A percentile compares a stretch with the other conserved stretches of the same genome.
Evolutionary conservation across 2,113 vertebrate genomes (phyloP).

Genomic region (Phrynosoma blainvillii): DNA sequence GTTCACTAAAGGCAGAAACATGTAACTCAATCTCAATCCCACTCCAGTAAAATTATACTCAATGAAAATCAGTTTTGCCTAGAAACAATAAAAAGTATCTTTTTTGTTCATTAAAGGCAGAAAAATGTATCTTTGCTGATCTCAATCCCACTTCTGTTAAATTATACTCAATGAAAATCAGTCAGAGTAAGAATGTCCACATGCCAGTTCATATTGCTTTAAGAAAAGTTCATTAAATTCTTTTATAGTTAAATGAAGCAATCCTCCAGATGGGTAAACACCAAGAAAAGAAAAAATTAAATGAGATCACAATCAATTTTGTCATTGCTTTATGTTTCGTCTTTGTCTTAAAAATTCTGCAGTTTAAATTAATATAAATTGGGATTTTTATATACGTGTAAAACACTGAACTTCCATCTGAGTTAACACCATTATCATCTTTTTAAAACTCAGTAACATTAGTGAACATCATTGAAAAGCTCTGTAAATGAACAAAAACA

Average conservation of each 20-base stretch:
- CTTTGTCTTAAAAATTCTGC: background rate
- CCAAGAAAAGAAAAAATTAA: background rate
- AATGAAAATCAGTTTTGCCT: background rate
- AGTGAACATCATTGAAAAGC: background rate
- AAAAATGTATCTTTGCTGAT: background rate
- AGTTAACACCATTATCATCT: background rate
- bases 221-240: conserved; percentile 11
- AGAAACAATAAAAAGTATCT: background rate
- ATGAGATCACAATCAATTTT: background rate
- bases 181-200: background rate
- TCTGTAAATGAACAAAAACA: background rate
- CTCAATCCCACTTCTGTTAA: too few species aligned
- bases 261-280: background rate
- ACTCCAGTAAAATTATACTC: background rate
- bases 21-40: background rate
- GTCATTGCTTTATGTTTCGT: background rate
- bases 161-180: background rate
- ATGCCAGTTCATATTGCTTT: background rate
- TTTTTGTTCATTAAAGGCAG: background rate
- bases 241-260: conserved; percentile 10
- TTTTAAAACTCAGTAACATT: background rate
- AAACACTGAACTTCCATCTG: background rate
- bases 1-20: background rate
- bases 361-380: background rate
- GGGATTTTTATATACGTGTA: background rate